Base-by-base conservation (phyloP, 2,797 vertebrate species). In the Eospalax fontanierii region DNA sequence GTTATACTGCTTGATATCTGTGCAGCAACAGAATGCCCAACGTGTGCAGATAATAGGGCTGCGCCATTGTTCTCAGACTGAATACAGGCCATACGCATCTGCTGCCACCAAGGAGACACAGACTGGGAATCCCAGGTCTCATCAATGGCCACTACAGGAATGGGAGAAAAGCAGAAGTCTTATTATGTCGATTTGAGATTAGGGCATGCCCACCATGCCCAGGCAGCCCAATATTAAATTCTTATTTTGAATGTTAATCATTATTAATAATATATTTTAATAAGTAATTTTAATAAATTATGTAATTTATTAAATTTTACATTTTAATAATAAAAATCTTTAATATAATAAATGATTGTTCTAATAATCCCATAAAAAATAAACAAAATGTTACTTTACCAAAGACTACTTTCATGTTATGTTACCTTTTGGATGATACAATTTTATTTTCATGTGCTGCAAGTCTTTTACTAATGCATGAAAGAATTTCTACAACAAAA, bases 51-150 rank as follows among this genome's bases (percentile, higher is more conserved):
- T 19, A 99, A 96, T 79, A 99, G 98, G 15, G 99, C 99, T 0
- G 99, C 99, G 0, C 99, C 99, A 0, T 99, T 98, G 10, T 98
- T 99, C 85, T 99, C 99, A 0, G 99, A 99, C 97, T 99, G 99
- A 24, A 99, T 81, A 28, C 99, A 99, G 2, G 99, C 99, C 2
- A 96, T 97, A 38, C 99, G 99, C 97, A 99, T 99, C 79, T 99
- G 99, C 97, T 99, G 99, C 99, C 99, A 99, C 99, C 99, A 99
- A 4, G 99, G 99, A 54, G 99, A 99, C 96, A 99, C 98, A 0
- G 99, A 99, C 98, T 99, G 99, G 0, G 99, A 98, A 89, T 99
- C 99, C 99, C 99, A 99, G 0, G 99, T 98, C 91, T 99, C 99
- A 0, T 99, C 99, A 4, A 99, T 98, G 0, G 99, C 99, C 28